Base-by-base conservation (phyloP, 2,888 invertebrate genomes). In the Cerceris ruficornis region DNA sequence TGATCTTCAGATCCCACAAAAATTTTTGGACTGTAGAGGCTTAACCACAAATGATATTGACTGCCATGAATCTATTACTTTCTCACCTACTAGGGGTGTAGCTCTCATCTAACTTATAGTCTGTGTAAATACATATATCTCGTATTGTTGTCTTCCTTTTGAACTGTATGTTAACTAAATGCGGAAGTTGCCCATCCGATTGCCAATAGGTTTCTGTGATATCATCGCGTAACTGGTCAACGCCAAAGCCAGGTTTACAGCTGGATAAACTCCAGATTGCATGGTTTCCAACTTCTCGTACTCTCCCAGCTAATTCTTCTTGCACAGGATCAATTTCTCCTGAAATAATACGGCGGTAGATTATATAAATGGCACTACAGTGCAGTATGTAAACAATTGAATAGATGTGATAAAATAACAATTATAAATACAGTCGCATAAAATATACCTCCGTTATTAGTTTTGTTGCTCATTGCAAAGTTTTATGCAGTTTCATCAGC, bases 201-300 rank as follows among this genome's bases (percentile, higher is more conserved):
- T 99, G 99, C 99, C 99, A 99, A 92, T 99, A 99, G 4, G 98
- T 98, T 86, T 99, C 99, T 93, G 97, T 96, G 80, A 97, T 97
- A 90, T 98, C 98, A 92, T 99, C 98, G 81, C 99, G 94, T 55
- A 99, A 93, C 90, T 99, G 99, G 90, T 99, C 98, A 6, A 99
- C 98, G 4, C 99, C 99, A 94, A 98, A 99, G 58, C 99, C 99
- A 92, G 98, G 98, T 94, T 99, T 99, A 92, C 99, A 99, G 4
- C 99, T 99, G 0, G 99, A 99, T 69, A 99, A 93, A 88, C 98
- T 98, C 99, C 99, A 99, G 87, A 99, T 98, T 0, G 99, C 98
- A 92, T 97, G 97, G 88, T 95, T 95, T 28, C 98, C 98, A 39
- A 98, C 97, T 94, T 98, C 98, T 11, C 96, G 93, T 0, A 96